A percentile compares a stretch with the other conserved stretches of the same genome.
phyloP scores from a whole-genome alignment of 2,113 vertebrate genomes.

The Clupea harengus region DNA sequence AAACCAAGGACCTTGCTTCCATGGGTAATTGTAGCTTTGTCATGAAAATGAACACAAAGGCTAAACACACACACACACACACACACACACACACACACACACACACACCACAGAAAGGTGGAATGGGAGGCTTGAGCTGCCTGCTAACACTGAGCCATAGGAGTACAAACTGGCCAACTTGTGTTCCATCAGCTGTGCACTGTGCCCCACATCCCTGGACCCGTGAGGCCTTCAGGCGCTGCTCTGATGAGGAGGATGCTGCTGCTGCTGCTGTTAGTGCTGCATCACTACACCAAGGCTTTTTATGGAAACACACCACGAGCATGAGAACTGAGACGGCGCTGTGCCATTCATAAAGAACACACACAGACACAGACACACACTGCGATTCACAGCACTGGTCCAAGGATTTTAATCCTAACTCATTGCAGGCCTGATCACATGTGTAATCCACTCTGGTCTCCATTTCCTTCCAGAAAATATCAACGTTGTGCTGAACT shows the following conservation, averaged over 20 bases:
- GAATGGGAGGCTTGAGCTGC: background rate
- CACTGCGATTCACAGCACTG: background rate
- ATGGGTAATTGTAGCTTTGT: conserved; percentile 11
- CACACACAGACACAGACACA: background rate
- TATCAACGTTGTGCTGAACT: background rate
- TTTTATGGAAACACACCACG: conserved; percentile 20
- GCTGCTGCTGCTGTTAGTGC: background rate
- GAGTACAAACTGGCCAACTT: background rate
- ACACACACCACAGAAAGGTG: background rate
- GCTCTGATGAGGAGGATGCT: conserved; percentile 1
- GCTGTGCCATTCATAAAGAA: background rate
- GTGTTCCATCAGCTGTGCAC: conserved; percentile 1
- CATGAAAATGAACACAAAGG: background rate
- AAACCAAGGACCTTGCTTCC: background rate
- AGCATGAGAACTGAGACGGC: background rate
- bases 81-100: background rate
- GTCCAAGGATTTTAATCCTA: background rate
- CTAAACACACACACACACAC: background rate
- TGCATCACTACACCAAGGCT: background rate
- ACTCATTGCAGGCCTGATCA: background rate
- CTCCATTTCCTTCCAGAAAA: conserved; percentile 44
- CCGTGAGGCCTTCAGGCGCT: background rate
- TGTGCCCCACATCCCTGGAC: conserved; percentile 9
- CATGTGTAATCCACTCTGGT: conserved; percentile 19
- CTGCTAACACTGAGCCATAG: background rate